Conservation (phyloP, 2,113 vertebrate genomes). For the Mola mola region DNA sequence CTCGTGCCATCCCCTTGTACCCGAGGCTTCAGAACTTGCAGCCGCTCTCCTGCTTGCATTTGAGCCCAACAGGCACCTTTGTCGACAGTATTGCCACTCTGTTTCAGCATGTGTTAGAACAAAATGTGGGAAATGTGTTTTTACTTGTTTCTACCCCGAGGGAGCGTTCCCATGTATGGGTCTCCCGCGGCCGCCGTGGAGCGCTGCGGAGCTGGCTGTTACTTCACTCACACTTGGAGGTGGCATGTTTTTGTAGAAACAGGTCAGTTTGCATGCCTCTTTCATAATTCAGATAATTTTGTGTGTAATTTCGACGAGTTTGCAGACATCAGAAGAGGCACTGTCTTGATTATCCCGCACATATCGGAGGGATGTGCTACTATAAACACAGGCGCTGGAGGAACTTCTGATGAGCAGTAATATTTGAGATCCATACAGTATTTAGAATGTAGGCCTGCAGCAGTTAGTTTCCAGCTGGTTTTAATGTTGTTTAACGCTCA, state of each 20-base stretch:
- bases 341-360: slow-evolving; percentile 63
- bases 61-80: slow-evolving; percentile 49
- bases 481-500: slow-evolving; percentile 61
- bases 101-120: slow-evolving; percentile 58
- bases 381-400: slow-evolving; percentile 47
- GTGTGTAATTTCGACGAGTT: slow-evolving; percentile 69
- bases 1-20: slow-evolving; percentile 29
- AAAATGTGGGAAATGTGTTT: slow-evolving; percentile 34
- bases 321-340: slow-evolving; percentile 41
- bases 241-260: no score
- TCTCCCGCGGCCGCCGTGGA: slow-evolving; percentile 19
- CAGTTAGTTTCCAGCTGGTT: slow-evolving; percentile 59
- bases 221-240: no score
- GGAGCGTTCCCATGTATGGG: no score
- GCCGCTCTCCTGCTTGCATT: slow-evolving; percentile 55
- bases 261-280: slow-evolving; percentile 72
- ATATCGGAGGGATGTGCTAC: slow-evolving; percentile 58
- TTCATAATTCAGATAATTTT: slow-evolving; percentile 64
- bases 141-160: slow-evolving; percentile 11
- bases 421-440: slow-evolving; percentile 60
- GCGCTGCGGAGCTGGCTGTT: background rate
- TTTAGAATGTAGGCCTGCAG: slow-evolving; percentile 63
- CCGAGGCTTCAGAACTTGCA: slow-evolving; percentile 29
- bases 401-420: slow-evolving; percentile 49
- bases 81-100: slow-evolving; percentile 50